Evolutionary conservation across 2,888 invertebrate genomes (phyloP).

Genomic region (Harpalus rufipes): DNA sequence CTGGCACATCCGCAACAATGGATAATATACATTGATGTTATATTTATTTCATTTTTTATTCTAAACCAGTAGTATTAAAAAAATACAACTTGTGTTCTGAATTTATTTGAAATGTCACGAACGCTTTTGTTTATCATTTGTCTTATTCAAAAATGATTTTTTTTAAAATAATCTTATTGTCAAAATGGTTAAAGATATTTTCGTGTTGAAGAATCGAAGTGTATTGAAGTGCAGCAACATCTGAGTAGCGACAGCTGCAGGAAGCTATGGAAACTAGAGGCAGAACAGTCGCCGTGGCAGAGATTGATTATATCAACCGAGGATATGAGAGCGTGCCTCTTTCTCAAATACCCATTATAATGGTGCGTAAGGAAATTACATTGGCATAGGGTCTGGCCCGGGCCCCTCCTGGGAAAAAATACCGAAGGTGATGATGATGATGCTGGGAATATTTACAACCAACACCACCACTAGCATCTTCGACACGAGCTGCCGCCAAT

Average conservation of each 20-base stretch:
- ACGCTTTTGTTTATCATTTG: too few species aligned
- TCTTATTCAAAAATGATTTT: too few species aligned
- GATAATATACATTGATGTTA: too few species aligned
- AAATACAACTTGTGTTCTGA: too few species aligned
- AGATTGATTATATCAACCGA: conserved; percentile 65
- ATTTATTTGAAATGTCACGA: too few species aligned
- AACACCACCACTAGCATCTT: conserved; percentile 16
- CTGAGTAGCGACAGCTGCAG: conserved; percentile 14
- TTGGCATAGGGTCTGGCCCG: conserved; percentile 57
- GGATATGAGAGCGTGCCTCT: conserved; percentile 62
- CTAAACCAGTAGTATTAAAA: too few species aligned
- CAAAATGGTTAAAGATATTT: too few species aligned
- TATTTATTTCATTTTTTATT: too few species aligned
- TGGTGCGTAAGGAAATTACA: conserved; percentile 67
- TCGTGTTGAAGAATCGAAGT: background rate
- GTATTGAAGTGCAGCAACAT: conserved; percentile 3
- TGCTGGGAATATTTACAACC: conserved; percentile 66
- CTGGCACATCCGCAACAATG: too few species aligned
- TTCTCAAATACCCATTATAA: conserved; percentile 67
- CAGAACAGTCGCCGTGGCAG: conserved; percentile 50
- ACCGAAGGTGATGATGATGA: conserved; percentile 67
- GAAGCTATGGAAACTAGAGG: background rate
- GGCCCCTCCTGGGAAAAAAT: conserved; percentile 55
- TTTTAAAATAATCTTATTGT: too few species aligned
- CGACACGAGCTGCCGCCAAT: conserved; percentile 65